A percentile compares a stretch with the other conserved stretches of the same genome.
phyloP scores from a whole-genome alignment of 2,797 vertebrate genomes.

The Cirrhinus molitorella region DNA sequence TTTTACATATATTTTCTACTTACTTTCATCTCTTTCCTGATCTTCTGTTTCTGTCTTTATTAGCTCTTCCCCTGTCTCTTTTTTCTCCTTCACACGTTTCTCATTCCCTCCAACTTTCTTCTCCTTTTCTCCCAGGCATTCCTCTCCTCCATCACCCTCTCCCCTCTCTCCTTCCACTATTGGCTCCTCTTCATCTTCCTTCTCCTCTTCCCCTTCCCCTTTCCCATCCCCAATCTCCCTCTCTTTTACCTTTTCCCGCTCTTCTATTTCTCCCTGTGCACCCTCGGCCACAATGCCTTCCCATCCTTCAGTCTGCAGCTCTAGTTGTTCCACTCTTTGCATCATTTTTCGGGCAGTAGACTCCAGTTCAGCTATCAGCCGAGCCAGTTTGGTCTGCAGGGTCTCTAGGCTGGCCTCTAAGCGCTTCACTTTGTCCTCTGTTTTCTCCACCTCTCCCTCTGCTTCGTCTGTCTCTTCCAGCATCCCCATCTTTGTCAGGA shows the following conservation, averaged over 20 bases:
- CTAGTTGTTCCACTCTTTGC: constrained; percentile 80
- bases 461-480: constrained; percentile 74
- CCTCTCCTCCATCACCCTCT: constrained; percentile 58
- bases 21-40: constrained; percentile 12
- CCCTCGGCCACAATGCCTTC: constrained; percentile 55
- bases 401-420: constrained; percentile 77
- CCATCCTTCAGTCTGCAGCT: constrained; percentile 75
- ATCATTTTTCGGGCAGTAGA: constrained; percentile 82
- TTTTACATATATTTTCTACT: background rate
- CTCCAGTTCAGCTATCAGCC: constrained; percentile 85
- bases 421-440: constrained; percentile 65
- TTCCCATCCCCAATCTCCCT: constrained; percentile 43
- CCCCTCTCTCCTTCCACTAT: constrained; percentile 34
- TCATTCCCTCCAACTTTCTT: constrained; percentile 69
- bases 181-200: constrained; percentile 28
- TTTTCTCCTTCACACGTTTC: constrained; percentile 26
- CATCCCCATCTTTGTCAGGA: constrained; percentile 90
- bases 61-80: constrained; percentile 1
- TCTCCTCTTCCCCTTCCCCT: constrained; percentile 23
- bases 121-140: constrained; percentile 66
- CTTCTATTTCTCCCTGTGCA: constrained; percentile 42
- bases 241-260: constrained; percentile 20
- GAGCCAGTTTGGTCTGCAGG: constrained; percentile 82
- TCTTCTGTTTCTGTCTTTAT: constrained; percentile 55
- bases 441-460: constrained; percentile 65